A percentile compares a stretch with the other conserved stretches of the same genome.
These are phyloP conservation scores for Aramus guarauna DNA, from an alignment of 2,113 vertebrate genomes.

Conservation along the genomic window DNA sequence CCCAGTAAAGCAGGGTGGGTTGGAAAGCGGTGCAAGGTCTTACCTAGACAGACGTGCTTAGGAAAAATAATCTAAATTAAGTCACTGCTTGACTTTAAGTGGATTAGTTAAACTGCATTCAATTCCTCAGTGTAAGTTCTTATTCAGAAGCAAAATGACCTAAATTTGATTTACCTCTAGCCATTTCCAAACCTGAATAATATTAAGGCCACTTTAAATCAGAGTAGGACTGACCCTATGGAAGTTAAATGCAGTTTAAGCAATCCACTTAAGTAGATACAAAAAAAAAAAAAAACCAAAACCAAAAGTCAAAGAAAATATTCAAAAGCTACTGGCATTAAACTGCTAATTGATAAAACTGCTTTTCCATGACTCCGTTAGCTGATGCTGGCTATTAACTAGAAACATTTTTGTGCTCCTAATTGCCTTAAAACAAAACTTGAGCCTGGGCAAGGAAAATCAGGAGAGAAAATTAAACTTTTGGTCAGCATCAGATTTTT, in stretches of 20 bases:
- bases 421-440: not conserved
- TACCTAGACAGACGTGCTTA: not conserved
- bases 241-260: not conserved
- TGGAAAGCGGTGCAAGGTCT: not conserved
- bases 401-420: not conserved
- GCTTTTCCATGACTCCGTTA: not conserved
- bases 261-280: not conserved
- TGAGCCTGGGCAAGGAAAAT: not conserved
- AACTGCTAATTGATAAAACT: not conserved
- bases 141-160: conserved; percentile 12
- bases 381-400: not conserved
- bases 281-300: not conserved
- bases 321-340: not conserved
- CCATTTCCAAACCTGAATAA: conserved; percentile 16
- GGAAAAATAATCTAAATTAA: conserved; percentile 19
- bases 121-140: not conserved
- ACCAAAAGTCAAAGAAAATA: not conserved
- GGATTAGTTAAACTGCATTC: conserved; percentile 38
- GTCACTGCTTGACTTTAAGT: conserved; percentile 35
- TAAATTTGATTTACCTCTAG: conserved; percentile 23
- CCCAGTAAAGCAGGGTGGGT: not conserved
- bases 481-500: not conserved
- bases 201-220: not conserved
- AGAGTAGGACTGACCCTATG: not conserved
- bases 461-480: not conserved